phyloP scores from a whole-genome alignment of 2,888 invertebrate genomes.

The Netelia virgata region DNA sequence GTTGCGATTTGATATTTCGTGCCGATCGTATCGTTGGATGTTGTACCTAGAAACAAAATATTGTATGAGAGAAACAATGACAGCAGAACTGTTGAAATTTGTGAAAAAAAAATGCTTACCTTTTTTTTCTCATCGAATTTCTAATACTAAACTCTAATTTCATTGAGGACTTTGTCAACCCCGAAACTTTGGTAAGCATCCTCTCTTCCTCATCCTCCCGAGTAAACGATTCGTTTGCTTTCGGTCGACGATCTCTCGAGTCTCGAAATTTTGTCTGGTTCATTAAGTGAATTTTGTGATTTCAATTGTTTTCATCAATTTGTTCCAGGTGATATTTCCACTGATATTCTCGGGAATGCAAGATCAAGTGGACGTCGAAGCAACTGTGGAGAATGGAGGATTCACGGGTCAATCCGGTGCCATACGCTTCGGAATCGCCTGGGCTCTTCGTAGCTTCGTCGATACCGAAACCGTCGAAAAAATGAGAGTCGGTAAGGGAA shows the following conservation, averaged over 20 bases:
- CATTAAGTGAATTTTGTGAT: not conserved
- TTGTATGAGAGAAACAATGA: slow-evolving; percentile 29
- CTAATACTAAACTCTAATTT: slow-evolving; percentile 25
- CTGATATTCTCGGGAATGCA: slow-evolving; percentile 92
- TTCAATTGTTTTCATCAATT: not conserved
- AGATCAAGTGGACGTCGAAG: slow-evolving; percentile 93
- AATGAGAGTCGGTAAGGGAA: slow-evolving; percentile 92
- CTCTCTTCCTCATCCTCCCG: not conserved
- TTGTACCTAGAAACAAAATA: slow-evolving; percentile 24
- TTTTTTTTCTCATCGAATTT: slow-evolving; percentile 11
- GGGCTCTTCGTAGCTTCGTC: slow-evolving; percentile 93
- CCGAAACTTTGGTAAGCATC: slow-evolving; percentile 59
- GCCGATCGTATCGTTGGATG: slow-evolving; percentile 7
- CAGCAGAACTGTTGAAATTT: slow-evolving; percentile 23
- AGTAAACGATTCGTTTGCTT: not conserved
- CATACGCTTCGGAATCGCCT: slow-evolving; percentile 94
- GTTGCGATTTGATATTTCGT: not conserved
- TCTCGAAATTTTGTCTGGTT: not conserved
- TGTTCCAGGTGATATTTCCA: slow-evolving; percentile 92
- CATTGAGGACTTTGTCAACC: slow-evolving; percentile 53
- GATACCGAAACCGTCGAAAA: slow-evolving; percentile 91
- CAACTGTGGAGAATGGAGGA: slow-evolving; percentile 91
- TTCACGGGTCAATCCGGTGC: slow-evolving; percentile 94
- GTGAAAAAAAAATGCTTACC: slow-evolving; percentile 5
- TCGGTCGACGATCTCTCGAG: not conserved